Evolutionary conservation across 2,113 vertebrate species (phyloP).

Genomic region (Semnornis frantzii): DNA sequence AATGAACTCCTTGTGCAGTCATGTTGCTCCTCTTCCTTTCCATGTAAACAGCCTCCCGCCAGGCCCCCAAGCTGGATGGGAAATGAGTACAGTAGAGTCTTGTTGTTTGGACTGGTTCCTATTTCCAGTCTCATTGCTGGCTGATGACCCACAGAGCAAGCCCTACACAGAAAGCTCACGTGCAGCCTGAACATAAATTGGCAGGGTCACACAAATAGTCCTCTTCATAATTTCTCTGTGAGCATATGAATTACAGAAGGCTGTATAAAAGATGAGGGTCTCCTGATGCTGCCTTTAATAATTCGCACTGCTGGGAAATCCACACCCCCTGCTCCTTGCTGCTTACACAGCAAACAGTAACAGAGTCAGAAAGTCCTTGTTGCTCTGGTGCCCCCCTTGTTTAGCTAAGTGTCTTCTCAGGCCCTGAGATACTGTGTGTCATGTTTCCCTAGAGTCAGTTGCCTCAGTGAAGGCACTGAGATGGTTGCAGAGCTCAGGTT

Average conservation of each 20-base stretch:
- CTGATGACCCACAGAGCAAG: background rate
- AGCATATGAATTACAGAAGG: background rate
- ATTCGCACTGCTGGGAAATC: background rate
- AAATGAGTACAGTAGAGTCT: background rate
- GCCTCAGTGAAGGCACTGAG: constrained; percentile 47
- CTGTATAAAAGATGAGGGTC: background rate
- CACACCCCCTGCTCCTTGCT: background rate
- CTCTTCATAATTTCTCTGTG: background rate
- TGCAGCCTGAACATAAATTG: background rate
- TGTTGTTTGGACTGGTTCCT: constrained; percentile 24
- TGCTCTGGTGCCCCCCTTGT: constrained; percentile 11
- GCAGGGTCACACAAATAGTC: background rate
- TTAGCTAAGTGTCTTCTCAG: background rate
- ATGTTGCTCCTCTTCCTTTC: background rate
- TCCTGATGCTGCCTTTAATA: background rate
- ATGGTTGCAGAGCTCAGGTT: constrained; percentile 33
- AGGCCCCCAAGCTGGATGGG: constrained; percentile 17
- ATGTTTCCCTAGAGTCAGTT: constrained; percentile 43
- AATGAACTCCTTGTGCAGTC: fast-evolving
- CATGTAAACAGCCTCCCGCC: background rate
- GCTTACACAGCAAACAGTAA: background rate
- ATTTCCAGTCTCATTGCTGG: background rate
- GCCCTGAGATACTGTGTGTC: constrained; percentile 12
- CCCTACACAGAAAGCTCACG: background rate
- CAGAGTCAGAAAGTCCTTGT: constrained; percentile 37